Conservation (phyloP, 2,888 invertebrate species). For the Scaptomyza reducta region DNA sequence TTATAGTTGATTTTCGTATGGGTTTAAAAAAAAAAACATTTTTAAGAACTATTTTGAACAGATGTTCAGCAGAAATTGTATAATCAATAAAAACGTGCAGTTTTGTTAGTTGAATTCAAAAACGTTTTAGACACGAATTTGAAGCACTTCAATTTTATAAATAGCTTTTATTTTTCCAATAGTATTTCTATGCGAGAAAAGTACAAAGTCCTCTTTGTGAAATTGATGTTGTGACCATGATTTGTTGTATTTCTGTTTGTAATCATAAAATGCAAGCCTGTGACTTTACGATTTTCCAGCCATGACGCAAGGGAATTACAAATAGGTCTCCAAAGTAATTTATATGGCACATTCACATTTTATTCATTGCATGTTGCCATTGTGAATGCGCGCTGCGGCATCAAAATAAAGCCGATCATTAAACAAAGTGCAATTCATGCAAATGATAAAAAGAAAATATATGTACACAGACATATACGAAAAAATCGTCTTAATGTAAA, state of each 20-base stretch:
- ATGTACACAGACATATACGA: neutral
- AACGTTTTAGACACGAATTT: neutral
- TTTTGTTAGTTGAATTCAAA: neutral
- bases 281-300: conserved; percentile 35
- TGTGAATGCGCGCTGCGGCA: conserved; percentile 28
- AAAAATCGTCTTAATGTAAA: conserved; percentile 13
- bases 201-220: conserved; percentile 19
- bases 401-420: conserved; percentile 37
- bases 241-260: conserved; percentile 1
- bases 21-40: no score
- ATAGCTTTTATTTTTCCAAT: neutral
- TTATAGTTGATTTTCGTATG: no score
- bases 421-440: conserved; percentile 48
- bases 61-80: neutral
- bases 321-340: conserved; percentile 39
- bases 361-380: conserved; percentile 10
- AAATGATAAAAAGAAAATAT: conserved; percentile 23
- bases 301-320: conserved; percentile 32
- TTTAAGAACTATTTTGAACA: neutral
- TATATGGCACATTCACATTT: conserved; percentile 38
- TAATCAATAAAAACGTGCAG: neutral
- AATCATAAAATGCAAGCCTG: conserved; percentile 36
- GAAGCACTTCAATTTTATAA: neutral
- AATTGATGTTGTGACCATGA: conserved; percentile 47
- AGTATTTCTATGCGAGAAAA: neutral